Percentiles rank a stretch among this genome's conserved stretches.
phyloP scores from a whole-genome alignment of 2,888 invertebrate species.

The Cantharis lateralis region DNA sequence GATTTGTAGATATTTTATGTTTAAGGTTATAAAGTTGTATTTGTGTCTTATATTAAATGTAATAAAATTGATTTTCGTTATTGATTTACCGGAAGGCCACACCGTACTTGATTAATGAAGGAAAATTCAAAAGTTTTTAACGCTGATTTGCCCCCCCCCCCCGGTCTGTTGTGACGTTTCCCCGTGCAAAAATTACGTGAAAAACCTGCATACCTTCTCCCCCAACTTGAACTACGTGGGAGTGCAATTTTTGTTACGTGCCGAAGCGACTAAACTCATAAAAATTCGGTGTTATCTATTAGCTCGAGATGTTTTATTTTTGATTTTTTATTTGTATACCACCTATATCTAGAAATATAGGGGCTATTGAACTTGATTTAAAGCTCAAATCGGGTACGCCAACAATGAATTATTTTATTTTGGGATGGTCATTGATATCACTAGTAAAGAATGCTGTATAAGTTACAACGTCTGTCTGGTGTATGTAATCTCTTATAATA shows the following conservation, averaged over 20 bases:
- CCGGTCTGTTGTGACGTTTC: not conserved
- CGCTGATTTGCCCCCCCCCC: not conserved
- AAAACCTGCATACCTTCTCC: not conserved
- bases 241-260: not conserved
- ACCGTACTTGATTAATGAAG: not conserved
- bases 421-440: conserved; percentile 12
- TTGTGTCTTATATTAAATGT: not conserved
- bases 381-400: conserved; percentile 18
- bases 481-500: not conserved
- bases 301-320: conserved; percentile 18
- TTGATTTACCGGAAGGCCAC: not conserved
- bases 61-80: not conserved
- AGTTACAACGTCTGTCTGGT: not conserved
- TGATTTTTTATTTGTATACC: conserved; percentile 21
- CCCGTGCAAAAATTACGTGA: not conserved
- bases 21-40: not conserved
- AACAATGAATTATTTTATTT: conserved; percentile 29
- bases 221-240: not conserved
- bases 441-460: not conserved
- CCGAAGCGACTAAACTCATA: conserved; percentile 9
- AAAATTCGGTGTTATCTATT: conserved; percentile 17
- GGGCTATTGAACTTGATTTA: conserved; percentile 23
- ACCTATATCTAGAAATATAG: conserved; percentile 3
- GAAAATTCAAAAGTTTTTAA: not conserved
- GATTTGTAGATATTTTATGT: not conserved